These are phyloP conservation scores for Spizaetus ornatus DNA, from an alignment of 2,113 vertebrate genomes.

Conservation along the genomic window DNA sequence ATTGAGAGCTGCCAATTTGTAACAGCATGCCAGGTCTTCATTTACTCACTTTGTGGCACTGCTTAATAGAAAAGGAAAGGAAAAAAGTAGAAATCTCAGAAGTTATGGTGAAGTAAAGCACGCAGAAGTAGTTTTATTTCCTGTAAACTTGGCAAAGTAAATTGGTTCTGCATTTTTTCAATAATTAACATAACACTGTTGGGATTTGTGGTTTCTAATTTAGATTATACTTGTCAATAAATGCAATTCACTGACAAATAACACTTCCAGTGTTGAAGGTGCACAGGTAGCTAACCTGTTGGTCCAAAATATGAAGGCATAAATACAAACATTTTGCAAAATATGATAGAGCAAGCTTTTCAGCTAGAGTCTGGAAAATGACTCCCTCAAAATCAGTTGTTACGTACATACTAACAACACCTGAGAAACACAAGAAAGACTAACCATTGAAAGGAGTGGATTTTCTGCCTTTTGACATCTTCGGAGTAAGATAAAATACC, in stretches of 20 bases:
- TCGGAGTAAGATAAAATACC: neutral
- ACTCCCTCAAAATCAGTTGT: neutral
- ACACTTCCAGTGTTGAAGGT: neutral
- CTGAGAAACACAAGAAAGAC: neutral
- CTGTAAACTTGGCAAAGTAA: neutral
- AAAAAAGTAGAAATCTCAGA: neutral
- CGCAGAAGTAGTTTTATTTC: neutral
- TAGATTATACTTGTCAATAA: neutral
- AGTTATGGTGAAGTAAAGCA: neutral
- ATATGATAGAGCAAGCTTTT: neutral
- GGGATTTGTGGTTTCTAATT: neutral
- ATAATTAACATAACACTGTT: neutral
- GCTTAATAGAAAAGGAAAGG: neutral
- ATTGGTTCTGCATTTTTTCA: neutral
- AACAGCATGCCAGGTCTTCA: neutral
- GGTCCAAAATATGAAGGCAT: neutral
- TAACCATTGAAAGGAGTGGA: neutral
- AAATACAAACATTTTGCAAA: neutral
- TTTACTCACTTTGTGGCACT: neutral
- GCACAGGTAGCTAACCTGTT: neutral
- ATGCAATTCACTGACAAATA: neutral
- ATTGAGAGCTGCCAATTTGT: neutral
- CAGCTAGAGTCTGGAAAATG: neutral
- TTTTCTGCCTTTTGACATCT: neutral
- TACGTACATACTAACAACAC: neutral